phyloP scores from a whole-genome alignment of 2,113 vertebrate genomes.

The Paradoxurus hermaphroditus region DNA sequence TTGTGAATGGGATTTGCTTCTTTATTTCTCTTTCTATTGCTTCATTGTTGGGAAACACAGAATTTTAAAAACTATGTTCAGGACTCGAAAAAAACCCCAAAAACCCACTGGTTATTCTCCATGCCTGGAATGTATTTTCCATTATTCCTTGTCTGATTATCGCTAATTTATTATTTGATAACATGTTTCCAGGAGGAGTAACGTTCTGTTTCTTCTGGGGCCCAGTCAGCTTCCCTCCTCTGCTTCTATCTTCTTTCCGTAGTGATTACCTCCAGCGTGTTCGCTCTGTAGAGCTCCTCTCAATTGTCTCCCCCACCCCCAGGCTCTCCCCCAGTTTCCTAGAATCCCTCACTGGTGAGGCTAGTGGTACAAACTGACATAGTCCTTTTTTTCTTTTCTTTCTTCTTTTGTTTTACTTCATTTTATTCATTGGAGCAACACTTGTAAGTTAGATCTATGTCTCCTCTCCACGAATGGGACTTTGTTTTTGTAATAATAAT shows the following conservation, averaged over 20 bases:
- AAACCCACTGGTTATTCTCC: background rate
- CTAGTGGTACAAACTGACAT: no score
- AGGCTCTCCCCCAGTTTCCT: background rate
- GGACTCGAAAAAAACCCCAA: background rate
- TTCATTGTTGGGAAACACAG: no score
- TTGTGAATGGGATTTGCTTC: no score
- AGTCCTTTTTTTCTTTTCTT: background rate
- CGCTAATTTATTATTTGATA: background rate
- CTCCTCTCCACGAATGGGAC: background rate
- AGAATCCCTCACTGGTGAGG: background rate
- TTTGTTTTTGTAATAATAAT: background rate
- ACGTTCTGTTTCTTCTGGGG: background rate
- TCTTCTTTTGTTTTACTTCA: background rate
- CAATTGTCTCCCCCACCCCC: rapidly evolving
- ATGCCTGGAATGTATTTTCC: background rate
- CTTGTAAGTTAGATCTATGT: background rate
- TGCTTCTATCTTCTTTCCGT: rapidly evolving
- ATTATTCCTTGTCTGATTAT: background rate
- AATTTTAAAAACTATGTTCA: background rate
- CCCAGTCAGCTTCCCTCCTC: background rate
- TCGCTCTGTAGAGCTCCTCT: background rate
- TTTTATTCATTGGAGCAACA: background rate
- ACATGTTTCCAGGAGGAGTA: background rate
- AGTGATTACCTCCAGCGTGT: background rate
- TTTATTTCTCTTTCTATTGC: no score